Evolutionary conservation across 2,888 invertebrate species (phyloP), one percentile per base, ranked within the genome.

Genomic region (Drosophila nr. perissopoda): DNA sequence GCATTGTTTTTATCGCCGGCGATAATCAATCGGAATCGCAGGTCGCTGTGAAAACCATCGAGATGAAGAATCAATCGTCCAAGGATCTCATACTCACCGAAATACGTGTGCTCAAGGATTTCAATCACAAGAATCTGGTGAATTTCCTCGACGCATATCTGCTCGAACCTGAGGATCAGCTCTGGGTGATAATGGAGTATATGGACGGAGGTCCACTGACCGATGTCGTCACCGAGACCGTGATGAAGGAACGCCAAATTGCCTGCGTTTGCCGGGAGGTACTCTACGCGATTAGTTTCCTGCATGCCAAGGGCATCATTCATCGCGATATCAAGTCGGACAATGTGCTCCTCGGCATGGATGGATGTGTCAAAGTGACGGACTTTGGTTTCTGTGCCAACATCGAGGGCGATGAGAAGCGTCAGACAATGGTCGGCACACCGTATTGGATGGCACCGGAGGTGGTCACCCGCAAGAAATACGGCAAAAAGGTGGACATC

Each of bases 341-440:
- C 93, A 99, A 99, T 92, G 97, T 99, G 18, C 94, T 99, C 3
- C 94, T 99, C 3, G 98, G 98, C 25, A 97, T 98, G 97, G 96
- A 98, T 87, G 98, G 98, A 2, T 95, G 95, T 0, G 97, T 98
- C 0, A 98, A 98, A 94, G 97, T 98, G 0, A 98, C 98, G 0
- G 99, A 99, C 93, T 99, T 99, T 93, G 99, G 99, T 11, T 99
- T 99, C 94, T 99, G 99, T 93, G 99, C 99, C 4, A 99, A 99
- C 92, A 97, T 99, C 63, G 96, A 97, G 49, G 98, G 97, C 0
- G 98, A 98, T 83, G 97, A 98, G 90, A 99, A 99, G 92, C 94
- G 98, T n/a, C 97, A 97, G 91, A 99, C 99, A 0, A 98, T 99
- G 97, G 98, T 98, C 0, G 98, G 99, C n/a, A 99, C 99, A 0